Evolutionary conservation across 2,888 invertebrate species (phyloP).

Genomic region (Fragum whitleyi): DNA sequence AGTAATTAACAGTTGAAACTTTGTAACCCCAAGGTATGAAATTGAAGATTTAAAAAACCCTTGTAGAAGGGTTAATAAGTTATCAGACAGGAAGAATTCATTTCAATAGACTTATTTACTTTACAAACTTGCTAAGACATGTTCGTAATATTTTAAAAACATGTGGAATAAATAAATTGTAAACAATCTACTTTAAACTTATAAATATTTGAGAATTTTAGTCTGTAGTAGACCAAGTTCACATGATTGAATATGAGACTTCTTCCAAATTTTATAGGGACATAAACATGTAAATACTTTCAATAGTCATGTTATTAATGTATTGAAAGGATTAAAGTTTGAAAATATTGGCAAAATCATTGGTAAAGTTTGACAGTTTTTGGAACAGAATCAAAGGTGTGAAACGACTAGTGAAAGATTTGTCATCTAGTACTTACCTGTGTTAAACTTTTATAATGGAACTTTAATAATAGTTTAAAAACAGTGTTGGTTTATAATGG

Average conservation of each 20-base stretch:
- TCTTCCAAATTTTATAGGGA: no score
- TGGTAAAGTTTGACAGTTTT: slow-evolving; percentile 17
- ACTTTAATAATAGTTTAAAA: no score
- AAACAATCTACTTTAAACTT: slow-evolving; percentile 24
- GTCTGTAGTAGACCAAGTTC: neutral
- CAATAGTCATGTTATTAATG: neutral
- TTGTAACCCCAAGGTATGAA: no score
- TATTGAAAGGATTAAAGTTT: slow-evolving; percentile 1
- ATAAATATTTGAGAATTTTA: neutral
- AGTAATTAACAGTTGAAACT: no score
- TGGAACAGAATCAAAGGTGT: slow-evolving; percentile 19
- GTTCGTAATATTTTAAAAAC: neutral
- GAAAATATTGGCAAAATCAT: slow-evolving; percentile 10
- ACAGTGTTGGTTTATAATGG: no score
- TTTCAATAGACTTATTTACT: neutral
- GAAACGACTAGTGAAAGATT: neutral
- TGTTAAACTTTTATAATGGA: slow-evolving; percentile 1
- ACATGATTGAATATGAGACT: neutral
- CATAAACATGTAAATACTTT: neutral
- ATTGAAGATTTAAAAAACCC: no score
- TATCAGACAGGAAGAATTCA: neutral
- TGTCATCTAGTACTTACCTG: neutral
- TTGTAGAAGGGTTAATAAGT: neutral
- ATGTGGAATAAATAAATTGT: neutral
- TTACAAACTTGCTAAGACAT: slow-evolving; percentile 2